Conservation (phyloP, 2,797 vertebrate genomes). For the Myotis planiceps region DNA sequence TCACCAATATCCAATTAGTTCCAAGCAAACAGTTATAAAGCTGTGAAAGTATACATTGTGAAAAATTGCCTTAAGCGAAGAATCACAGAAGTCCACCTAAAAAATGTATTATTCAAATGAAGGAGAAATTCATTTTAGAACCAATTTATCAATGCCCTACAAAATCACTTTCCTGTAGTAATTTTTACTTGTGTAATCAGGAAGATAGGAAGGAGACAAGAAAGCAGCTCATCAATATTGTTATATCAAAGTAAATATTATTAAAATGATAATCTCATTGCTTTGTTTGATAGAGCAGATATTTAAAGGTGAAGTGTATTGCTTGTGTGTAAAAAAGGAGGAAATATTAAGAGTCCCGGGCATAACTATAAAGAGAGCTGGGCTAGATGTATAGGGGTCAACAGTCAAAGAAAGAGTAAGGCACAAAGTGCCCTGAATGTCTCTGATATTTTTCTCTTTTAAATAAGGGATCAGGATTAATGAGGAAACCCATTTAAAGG, state of each 20-base stretch:
- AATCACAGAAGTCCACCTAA: neutral
- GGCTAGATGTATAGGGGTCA: neutral
- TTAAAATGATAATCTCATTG: neutral
- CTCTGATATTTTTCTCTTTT: constrained; percentile 3
- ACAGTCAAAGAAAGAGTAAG: neutral
- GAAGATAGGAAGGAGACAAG: neutral
- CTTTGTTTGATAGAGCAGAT: neutral
- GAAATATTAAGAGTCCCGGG: neutral
- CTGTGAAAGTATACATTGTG: neutral
- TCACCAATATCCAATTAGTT: constrained; percentile 38
- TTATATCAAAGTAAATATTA: constrained; percentile 25
- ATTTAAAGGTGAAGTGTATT: neutral
- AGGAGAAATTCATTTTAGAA: constrained; percentile 52
- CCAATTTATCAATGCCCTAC: neutral
- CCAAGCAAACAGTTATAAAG: neutral
- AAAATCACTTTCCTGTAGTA: neutral
- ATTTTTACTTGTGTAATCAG: neutral
- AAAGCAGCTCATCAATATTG: neutral
- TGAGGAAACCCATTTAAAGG: neutral
- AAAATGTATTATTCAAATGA: constrained; percentile 32
- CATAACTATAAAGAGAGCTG: neutral
- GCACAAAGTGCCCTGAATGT: neutral
- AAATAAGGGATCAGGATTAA: constrained; percentile 18
- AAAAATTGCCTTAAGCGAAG: neutral
- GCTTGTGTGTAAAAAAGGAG: neutral